A percentile compares a stretch with the other conserved stretches of the same genome.
phyloP scores from a whole-genome alignment of 2,797 vertebrate species.

The Phrynocephalus vlangalii region DNA sequence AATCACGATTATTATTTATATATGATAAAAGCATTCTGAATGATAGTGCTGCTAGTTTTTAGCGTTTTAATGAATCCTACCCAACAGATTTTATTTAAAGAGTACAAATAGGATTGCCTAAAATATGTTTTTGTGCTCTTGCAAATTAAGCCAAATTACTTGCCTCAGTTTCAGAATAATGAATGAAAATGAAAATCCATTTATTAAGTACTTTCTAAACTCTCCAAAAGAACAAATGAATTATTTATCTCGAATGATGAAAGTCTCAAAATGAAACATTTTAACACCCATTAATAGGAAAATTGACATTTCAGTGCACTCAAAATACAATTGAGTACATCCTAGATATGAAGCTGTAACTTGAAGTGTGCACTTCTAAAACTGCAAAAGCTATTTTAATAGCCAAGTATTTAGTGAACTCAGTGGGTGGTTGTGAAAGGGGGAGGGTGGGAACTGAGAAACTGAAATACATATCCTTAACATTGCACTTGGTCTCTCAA shows the following conservation, averaged over 20 bases:
- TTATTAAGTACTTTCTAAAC: slow-evolving; percentile 72
- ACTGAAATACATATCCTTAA: slow-evolving; percentile 76
- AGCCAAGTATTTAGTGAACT: slow-evolving; percentile 12
- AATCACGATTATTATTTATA: slow-evolving; percentile 39
- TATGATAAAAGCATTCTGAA: slow-evolving; percentile 48
- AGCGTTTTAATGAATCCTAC: slow-evolving; percentile 55
- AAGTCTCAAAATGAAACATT: slow-evolving; percentile 62
- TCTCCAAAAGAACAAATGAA: slow-evolving; percentile 63
- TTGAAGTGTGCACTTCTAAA: slow-evolving; percentile 43
- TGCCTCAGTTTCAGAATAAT: slow-evolving; percentile 63
- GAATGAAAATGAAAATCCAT: slow-evolving; percentile 57
- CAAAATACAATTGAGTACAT: slow-evolving; percentile 37
- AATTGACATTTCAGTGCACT: slow-evolving; percentile 52
- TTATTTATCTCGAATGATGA: slow-evolving; percentile 66
- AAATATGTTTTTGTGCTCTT: slow-evolving; percentile 65
- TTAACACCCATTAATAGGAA: slow-evolving; percentile 51
- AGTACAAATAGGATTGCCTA: slow-evolving; percentile 59
- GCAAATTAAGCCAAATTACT: slow-evolving; percentile 69
- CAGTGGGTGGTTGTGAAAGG: not conserved
- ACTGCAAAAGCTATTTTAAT: slow-evolving; percentile 43
- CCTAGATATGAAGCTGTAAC: slow-evolving; percentile 15
- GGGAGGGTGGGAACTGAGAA: not conserved
- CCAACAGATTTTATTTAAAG: slow-evolving; percentile 64
- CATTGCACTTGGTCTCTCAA: slow-evolving; percentile 96
- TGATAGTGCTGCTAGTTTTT: slow-evolving; percentile 59